Evolutionary conservation across 1,140 invertebrate species (phyloP).

Genomic region (Drosophila ercepeae): DNA sequence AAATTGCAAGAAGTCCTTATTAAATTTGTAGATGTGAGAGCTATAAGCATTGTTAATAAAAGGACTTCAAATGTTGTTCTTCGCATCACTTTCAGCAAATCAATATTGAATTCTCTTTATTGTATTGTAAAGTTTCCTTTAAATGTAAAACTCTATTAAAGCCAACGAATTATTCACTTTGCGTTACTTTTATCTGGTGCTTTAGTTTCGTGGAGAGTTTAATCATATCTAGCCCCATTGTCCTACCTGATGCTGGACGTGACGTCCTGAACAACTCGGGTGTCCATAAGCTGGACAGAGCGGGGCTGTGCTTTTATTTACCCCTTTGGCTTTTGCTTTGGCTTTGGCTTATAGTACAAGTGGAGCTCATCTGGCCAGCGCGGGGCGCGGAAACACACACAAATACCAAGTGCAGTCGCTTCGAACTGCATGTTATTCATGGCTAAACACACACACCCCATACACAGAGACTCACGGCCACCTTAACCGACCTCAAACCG

Average conservation of each 20-base stretch:
- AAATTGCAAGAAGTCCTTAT: conserved; percentile 12
- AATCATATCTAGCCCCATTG: conserved; percentile 71
- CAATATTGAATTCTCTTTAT: neutral
- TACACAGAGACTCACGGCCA: conserved; percentile 12
- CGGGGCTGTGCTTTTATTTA: conserved; percentile 71
- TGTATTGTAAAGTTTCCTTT: conserved; percentile 14
- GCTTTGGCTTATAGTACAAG: conserved; percentile 78
- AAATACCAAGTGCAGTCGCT: conserved; percentile 50
- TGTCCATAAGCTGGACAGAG: conserved; percentile 56
- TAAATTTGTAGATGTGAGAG: too few species aligned
- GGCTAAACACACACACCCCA: conserved; percentile 61
- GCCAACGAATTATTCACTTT: conserved; percentile 44
- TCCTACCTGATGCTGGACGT: conserved; percentile 44
- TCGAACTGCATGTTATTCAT: conserved; percentile 81
- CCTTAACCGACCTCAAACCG: conserved; percentile 40
- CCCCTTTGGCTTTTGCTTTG: conserved; percentile 70
- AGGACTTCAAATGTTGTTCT: too few species aligned
- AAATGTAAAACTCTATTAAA: conserved; percentile 28
- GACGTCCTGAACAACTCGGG: conserved; percentile 16
- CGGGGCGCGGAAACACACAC: conserved; percentile 5
- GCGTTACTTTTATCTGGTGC: conserved; percentile 36
- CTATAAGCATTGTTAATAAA: too few species aligned
- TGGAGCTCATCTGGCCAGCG: conserved; percentile 47
- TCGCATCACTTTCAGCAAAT: too few species aligned
- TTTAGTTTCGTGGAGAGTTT: conserved; percentile 58